Conservation (phyloP, 2,113 vertebrate species). For the Phyllostomus discolor region DNA sequence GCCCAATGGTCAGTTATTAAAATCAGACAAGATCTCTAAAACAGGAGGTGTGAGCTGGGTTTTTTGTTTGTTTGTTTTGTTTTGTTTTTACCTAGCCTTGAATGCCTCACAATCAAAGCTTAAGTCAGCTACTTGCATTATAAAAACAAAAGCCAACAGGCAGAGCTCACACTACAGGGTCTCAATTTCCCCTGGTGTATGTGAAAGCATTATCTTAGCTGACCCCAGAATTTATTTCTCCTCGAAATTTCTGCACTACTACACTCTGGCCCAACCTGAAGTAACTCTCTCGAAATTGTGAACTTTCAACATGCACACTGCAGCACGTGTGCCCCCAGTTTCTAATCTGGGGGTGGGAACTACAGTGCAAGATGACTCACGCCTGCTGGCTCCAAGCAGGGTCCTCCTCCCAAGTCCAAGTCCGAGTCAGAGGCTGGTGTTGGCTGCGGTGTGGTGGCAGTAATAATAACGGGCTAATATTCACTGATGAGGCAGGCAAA, state of each 20-base stretch:
- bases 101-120: not conserved
- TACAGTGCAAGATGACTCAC: not conserved
- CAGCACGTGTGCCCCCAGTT: not conserved
- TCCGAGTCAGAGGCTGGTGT: not conserved
- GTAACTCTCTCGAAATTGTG: not conserved
- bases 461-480: not conserved
- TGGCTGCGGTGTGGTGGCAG: not conserved
- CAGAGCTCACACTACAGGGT: not conserved
- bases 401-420: not conserved
- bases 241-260: not conserved
- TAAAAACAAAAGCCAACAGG: not conserved
- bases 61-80: not conserved
- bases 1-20: not conserved
- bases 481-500: not conserved
- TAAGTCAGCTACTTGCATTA: not conserved
- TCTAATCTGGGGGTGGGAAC: not conserved
- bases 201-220: not conserved
- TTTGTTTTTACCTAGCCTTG: not conserved
- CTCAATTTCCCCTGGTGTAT: not conserved
- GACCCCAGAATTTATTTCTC: not conserved
- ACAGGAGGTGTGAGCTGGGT: not conserved
- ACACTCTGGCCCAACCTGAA: not conserved
- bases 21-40: not conserved
- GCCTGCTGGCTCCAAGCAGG: not conserved
- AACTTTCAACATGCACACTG: not conserved